Percentiles rank a stretch among this genome's conserved stretches.
Conservation (phyloP, 1,140 invertebrate species). For the silkworm (Bombyx mori) region DNA sequence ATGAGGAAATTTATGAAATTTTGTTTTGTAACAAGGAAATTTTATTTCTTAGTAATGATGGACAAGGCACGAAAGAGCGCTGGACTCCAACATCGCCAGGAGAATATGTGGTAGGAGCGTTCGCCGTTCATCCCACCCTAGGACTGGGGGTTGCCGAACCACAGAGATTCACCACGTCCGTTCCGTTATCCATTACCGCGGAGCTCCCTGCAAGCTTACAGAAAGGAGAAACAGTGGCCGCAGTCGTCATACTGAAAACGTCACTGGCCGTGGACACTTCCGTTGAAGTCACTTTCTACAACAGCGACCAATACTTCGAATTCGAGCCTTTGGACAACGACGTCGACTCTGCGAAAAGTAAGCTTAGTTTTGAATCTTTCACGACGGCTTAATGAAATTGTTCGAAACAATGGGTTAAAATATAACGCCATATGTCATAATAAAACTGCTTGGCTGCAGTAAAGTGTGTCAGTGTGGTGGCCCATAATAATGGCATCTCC, state of each 20-base stretch:
- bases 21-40: background rate
- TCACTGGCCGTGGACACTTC: conserved; percentile 85
- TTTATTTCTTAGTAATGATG: conserved; percentile 54
- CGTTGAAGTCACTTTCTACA: conserved; percentile 89
- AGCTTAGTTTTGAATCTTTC: conserved; percentile 14
- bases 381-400: too few relatives aligned
- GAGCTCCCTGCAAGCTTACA: conserved; percentile 93
- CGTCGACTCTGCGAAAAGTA: conserved; percentile 65
- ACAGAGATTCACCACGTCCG: conserved; percentile 87
- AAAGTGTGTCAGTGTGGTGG: too few relatives aligned
- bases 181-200: conserved; percentile 57
- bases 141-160: conserved; percentile 86
- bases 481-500: too few relatives aligned
- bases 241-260: conserved; percentile 94
- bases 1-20: too few relatives aligned
- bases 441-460: too few relatives aligned
- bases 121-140: conserved; percentile 87
- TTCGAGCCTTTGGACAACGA: conserved; percentile 77
- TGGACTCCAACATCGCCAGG: conserved; percentile 91
- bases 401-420: too few relatives aligned
- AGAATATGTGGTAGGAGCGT: conserved; percentile 93
- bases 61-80: conserved; percentile 71
- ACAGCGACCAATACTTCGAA: conserved; percentile 84
- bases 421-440: too few relatives aligned
- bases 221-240: conserved; percentile 89